Base-by-base conservation (phyloP, 2,888 invertebrate species). In the Mythimna loreyi region DNA sequence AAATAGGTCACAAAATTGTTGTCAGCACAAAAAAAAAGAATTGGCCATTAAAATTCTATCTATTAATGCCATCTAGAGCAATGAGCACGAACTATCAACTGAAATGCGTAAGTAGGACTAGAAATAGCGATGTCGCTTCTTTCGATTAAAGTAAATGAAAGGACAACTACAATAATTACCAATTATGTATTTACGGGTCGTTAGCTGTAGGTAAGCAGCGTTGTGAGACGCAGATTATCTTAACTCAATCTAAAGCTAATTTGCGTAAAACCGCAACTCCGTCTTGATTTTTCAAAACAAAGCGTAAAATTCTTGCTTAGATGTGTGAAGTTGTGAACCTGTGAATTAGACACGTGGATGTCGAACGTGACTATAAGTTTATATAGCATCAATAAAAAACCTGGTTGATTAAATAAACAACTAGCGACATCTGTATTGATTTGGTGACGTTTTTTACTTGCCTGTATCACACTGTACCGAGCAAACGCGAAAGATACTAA, bases 61-160 rank as follows among this genome's bases (percentile, higher is more conserved):
- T 16, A 71, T 25, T 25, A 72, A 25, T 43, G 68, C 50, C 68
- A 61, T 68, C 72, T 72, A 72, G 40, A 19, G 43, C 33, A 50
- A 52, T 25, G 1, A 21, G 30, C 5, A 1, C 9, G 13, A 72
- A 72, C 72, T 50, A 25, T 19, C 4, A 19, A n/a, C 40, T 40
- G 40, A 16, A 40, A 40, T 16, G 16, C 40, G 5, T 16, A 16
- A 40, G 13, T 13, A 40, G 40, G 13, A 11, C 4, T 5, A 13
- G 16, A 16, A 19, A 13, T n/a, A 7, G 40, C 23, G 30, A 40
- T 68, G 13, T n/a, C 23, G 13, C 25, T 67, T 53, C 21, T 25
- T 67, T 45, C 9, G 67, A 49, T 23, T 28, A 30, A 0, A 6
- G 9, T 67, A 25, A 45, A 33, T 6, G 19, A 36, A 36, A 36